These are phyloP conservation scores for Patella ulyssiponensis DNA, from an alignment of 2,888 invertebrate species.

Conservation along the genomic window DNA sequence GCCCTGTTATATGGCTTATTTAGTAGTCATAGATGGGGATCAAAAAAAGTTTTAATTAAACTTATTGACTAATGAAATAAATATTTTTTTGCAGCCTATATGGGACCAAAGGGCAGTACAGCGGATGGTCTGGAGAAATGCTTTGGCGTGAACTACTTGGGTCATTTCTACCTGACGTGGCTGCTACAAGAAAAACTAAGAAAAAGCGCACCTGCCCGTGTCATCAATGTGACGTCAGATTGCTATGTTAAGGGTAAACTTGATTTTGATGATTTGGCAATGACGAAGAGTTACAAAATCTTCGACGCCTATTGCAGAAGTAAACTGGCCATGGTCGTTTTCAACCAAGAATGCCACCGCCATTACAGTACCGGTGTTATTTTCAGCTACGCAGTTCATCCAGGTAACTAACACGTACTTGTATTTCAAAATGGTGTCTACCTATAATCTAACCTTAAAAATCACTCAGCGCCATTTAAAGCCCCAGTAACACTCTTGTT, in stretches of 20 bases:
- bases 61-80: too few relatives aligned
- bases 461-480: too few relatives aligned
- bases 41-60: too few relatives aligned
- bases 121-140: constrained; percentile 58
- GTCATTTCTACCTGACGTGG: constrained; percentile 64
- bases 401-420: constrained; percentile 48
- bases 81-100: constrained; percentile 52
- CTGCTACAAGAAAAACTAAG: constrained; percentile 53
- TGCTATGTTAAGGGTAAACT: constrained; percentile 54
- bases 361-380: constrained; percentile 50
- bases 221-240: constrained; percentile 65
- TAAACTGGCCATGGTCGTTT: constrained; percentile 59
- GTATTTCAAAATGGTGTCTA: too few relatives aligned
- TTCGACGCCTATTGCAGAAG: constrained; percentile 60
- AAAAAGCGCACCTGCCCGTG: constrained; percentile 59
- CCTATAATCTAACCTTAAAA: too few relatives aligned
- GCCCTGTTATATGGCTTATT: too few relatives aligned
- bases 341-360: constrained; percentile 56
- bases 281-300: constrained; percentile 53
- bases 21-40: too few relatives aligned
- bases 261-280: constrained; percentile 58
- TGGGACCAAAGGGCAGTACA: constrained; percentile 62
- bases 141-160: constrained; percentile 65
- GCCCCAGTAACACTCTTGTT: too few relatives aligned
- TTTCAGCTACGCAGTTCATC: constrained; percentile 59